Evolutionary conservation across 1,140 invertebrate genomes (phyloP).

Genomic region (Melitaea cinxia): DNA sequence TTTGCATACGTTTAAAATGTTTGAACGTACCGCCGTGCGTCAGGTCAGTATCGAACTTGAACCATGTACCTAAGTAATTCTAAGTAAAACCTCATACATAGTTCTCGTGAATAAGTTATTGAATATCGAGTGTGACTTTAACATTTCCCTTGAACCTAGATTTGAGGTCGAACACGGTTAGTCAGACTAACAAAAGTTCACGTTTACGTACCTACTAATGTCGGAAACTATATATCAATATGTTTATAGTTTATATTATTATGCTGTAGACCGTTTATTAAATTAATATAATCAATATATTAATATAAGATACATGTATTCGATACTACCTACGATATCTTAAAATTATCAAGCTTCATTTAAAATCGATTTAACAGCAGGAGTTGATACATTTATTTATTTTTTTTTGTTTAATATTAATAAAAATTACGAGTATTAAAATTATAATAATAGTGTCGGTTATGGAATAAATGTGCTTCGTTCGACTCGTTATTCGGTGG

Average conservation of each 20-base stretch:
- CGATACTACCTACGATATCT: not conserved
- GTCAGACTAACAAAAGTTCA: slow-evolving; percentile 2
- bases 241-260: no score
- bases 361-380: slow-evolving; percentile 6
- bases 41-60: no score
- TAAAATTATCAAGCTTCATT: not conserved
- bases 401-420: not conserved
- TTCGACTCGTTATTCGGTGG: not conserved
- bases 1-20: no score
- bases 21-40: no score
- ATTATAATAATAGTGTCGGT: not conserved
- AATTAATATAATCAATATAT: not conserved
- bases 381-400: not conserved
- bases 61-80: not conserved
- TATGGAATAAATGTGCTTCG: not conserved
- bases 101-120: not conserved
- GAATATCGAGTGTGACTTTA: slow-evolving; percentile 5
- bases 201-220: no score
- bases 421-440: not conserved
- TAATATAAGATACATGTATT: not conserved
- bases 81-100: not conserved
- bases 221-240: no score
- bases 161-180: slow-evolving; percentile 4
- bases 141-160: slow-evolving; percentile 7
- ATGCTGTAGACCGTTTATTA: not conserved